These are phyloP conservation scores for Melieria crassipennis DNA, from an alignment of 2,888 invertebrate species.

Conservation along the genomic window DNA sequence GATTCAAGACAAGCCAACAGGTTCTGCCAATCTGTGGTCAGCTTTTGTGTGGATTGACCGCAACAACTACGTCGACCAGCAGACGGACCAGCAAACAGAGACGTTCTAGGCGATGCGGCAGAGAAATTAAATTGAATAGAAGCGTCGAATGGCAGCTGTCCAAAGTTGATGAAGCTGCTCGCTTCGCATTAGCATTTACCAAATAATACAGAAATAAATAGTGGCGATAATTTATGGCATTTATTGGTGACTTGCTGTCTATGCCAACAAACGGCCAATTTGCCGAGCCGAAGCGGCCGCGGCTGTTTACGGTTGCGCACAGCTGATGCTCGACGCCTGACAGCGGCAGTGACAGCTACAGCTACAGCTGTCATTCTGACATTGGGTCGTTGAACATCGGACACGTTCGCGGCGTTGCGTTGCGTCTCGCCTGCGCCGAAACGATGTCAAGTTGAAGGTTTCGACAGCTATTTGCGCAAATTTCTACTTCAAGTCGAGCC, in stretches of 20 bases:
- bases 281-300: background rate
- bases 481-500: background rate
- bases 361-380: background rate
- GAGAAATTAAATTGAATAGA: no score
- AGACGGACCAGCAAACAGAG: no score
- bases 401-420: background rate
- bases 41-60: no score
- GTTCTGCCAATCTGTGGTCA: no score
- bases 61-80: no score
- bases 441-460: slow-evolving; percentile 24
- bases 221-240: slow-evolving; percentile 30
- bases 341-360: background rate
- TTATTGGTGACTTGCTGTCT: slow-evolving; percentile 29
- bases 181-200: no score
- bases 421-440: background rate
- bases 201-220: background rate
- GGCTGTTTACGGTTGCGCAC: no score
- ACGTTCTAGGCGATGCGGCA: no score
- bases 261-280: slow-evolving; percentile 12
- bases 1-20: no score
- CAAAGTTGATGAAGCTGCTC: no score
- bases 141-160: no score
- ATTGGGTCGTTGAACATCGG: slow-evolving; percentile 31
- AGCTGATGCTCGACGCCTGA: no score
- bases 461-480: background rate